Evolutionary conservation across 1,140 invertebrate genomes (phyloP).

Genomic region (Brachionus calyciflorus): DNA sequence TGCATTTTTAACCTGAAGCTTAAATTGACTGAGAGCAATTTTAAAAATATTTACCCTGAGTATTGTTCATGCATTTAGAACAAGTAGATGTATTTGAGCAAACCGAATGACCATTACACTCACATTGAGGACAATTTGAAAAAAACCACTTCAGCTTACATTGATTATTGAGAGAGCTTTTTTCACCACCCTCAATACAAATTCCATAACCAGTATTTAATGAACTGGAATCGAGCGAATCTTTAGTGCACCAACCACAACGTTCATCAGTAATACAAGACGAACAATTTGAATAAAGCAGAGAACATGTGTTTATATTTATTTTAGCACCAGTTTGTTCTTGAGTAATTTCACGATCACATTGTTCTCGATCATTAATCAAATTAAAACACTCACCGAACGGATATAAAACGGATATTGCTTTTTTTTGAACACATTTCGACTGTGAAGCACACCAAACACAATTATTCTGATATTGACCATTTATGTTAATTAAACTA

Average conservation of each 20-base stretch:
- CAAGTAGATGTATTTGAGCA: conserved; percentile 13
- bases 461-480: conserved; percentile 9
- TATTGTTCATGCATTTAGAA: conserved; percentile 36
- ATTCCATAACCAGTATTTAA: conserved; percentile 15
- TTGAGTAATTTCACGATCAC: not conserved
- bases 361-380: not conserved
- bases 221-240: not conserved
- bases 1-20: too few species aligned
- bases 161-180: not conserved
- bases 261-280: conserved; percentile 28
- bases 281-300: conserved; percentile 41
- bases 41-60: not conserved
- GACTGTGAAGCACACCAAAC: conserved; percentile 30
- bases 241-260: conserved; percentile 35
- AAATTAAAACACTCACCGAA: conserved; percentile 31
- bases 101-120: conserved; percentile 38
- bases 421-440: conserved; percentile 35
- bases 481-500: not conserved
- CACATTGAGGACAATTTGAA: conserved; percentile 33
- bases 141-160: conserved; percentile 26
- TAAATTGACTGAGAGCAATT: too few species aligned
- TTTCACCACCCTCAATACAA: conserved; percentile 15
- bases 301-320: conserved; percentile 25
- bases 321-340: not conserved
- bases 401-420: conserved; percentile 14